Evolutionary conservation across 2,888 invertebrate species (phyloP).

Genomic region (Erannis defoliaria): DNA sequence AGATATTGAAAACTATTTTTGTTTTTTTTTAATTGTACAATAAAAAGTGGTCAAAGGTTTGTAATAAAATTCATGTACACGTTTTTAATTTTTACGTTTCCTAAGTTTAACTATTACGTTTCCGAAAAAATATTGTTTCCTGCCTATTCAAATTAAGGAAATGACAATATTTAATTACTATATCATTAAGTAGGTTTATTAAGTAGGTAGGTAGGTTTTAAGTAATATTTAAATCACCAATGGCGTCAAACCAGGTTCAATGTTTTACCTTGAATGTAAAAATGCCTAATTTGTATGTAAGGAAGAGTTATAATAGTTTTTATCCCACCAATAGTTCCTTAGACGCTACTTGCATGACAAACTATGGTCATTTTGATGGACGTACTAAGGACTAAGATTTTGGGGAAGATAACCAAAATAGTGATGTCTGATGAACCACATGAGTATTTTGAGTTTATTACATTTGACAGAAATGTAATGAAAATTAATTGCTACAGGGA

Average conservation of each 20-base stretch:
- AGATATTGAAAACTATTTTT: constrained; percentile 30
- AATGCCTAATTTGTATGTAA: constrained; percentile 58
- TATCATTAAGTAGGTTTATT: constrained; percentile 22
- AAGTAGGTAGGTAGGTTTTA: too few species aligned
- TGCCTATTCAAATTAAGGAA: constrained; percentile 25
- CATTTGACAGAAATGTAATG: too few species aligned
- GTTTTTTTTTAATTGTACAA: constrained; percentile 9
- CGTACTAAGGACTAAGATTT: constrained; percentile 42
- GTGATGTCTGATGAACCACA: too few species aligned
- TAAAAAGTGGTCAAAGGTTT: too few species aligned
- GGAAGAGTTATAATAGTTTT: constrained; percentile 54
- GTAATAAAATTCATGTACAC: too few species aligned
- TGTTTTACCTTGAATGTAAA: constrained; percentile 68
- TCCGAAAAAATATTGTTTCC: constrained; percentile 9
- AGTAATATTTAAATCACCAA: constrained; percentile 8
- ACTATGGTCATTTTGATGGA: constrained; percentile 51
- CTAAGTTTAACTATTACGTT: too few species aligned
- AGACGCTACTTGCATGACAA: constrained; percentile 58
- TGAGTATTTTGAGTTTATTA: too few species aligned
- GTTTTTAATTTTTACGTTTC: too few species aligned
- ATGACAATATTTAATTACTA: constrained; percentile 20
- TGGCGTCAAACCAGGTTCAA: constrained; percentile 52
- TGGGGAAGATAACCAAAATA: too few species aligned
- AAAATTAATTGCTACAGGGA: too few species aligned
- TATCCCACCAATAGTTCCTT: constrained; percentile 55